A percentile compares a stretch with the other conserved stretches of the same genome.
Evolutionary conservation across 1,140 invertebrate genomes (phyloP).

Genomic region (Thereuonema tuberculata): DNA sequence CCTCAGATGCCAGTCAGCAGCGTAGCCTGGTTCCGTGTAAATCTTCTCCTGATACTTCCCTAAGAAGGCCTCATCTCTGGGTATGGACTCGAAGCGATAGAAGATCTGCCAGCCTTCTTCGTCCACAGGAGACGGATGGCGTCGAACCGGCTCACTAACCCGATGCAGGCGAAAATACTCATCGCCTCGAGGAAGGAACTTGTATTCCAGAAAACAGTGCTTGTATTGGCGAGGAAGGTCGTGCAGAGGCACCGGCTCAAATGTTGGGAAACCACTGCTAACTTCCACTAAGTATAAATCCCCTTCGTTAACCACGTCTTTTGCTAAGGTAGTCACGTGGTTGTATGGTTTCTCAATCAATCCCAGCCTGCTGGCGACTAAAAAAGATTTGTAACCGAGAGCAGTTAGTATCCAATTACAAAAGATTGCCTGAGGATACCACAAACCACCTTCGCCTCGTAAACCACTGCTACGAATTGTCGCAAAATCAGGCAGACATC

Average conservation of each 20-base stretch:
- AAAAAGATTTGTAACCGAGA: no score
- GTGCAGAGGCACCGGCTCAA: neutral
- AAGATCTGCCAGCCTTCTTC: neutral
- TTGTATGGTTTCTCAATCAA: no score
- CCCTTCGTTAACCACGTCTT: no score
- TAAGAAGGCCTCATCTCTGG: neutral
- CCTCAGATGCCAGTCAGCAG: neutral
- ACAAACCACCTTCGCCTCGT: no score
- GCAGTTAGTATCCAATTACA: no score
- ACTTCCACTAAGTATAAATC: no score
- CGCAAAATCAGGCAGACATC: no score
- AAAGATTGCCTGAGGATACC: no score
- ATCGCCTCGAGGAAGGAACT: neutral
- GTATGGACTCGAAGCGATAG: neutral
- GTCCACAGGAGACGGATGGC: no score
- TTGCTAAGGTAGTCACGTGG: no score
- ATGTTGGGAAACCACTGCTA: neutral
- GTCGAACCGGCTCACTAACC: neutral
- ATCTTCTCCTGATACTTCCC: neutral
- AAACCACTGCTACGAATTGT: no score
- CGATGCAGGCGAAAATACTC: neutral
- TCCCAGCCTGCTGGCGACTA: no score
- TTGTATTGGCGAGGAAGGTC: neutral
- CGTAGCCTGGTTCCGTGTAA: neutral
- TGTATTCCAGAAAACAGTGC: neutral